Evolutionary conservation across 2,888 invertebrate species (phyloP).

Genomic region (Metopia argyrocephala): DNA sequence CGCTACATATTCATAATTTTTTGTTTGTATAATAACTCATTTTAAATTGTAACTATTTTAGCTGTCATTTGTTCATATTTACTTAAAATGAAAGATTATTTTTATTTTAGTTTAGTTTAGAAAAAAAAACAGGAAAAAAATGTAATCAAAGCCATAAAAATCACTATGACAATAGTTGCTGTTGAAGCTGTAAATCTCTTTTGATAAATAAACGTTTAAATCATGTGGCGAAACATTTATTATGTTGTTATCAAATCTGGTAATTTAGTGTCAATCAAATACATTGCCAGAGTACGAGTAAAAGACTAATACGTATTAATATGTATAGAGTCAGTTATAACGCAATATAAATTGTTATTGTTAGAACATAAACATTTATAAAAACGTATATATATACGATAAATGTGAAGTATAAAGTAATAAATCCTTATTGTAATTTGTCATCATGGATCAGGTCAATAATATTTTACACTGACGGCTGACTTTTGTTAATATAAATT

Average conservation of each 20-base stretch:
- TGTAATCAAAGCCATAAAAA: background rate
- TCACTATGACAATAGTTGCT: constrained; percentile 18
- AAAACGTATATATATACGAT: background rate
- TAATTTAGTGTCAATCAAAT: constrained; percentile 56
- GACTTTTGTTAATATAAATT: constrained; percentile 35
- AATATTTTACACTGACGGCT: constrained; percentile 4
- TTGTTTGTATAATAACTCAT: background rate
- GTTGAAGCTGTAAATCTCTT: constrained; percentile 32
- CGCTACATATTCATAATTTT: background rate
- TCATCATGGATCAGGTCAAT: constrained; percentile 48
- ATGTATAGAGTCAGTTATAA: too few species aligned
- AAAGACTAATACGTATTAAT: too few species aligned
- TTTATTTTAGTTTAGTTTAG: background rate
- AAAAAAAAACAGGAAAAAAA: background rate
- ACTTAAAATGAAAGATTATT: background rate
- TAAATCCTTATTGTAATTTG: constrained; percentile 45
- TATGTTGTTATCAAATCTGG: constrained; percentile 30
- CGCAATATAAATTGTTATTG: too few species aligned
- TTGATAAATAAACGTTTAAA: constrained; percentile 50
- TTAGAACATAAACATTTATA: background rate
- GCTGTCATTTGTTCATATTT: background rate
- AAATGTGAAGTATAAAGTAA: constrained; percentile 4
- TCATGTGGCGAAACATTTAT: constrained; percentile 45
- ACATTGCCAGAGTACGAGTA: constrained; percentile 20
- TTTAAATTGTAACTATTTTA: background rate